Base-by-base conservation (phyloP, 2,113 vertebrate species). In the Xiphophorus maculatus region DNA sequence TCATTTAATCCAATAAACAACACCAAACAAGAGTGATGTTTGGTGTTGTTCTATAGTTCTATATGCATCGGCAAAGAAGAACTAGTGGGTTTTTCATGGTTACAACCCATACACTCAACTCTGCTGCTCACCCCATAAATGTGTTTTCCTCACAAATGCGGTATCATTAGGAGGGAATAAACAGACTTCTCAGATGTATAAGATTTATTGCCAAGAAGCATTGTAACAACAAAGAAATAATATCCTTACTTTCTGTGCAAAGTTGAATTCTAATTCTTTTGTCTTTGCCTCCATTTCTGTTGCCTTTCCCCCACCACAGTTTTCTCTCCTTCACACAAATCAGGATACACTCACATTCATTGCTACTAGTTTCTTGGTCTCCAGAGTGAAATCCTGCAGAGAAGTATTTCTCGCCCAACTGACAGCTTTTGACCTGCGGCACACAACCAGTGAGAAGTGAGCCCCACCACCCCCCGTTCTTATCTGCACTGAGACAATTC, bases 341-440 rank as follows among this genome's bases (percentile, higher is more conserved):
- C 60, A 32, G 30, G 65, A 76, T 65, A 58, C 74, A 76, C 19
- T 63, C 44, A 44, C 64, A 35, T 54, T 37, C 13, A 64, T 6
- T 22, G 32, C 63, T 58, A 37, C 61, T 15, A 70, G 66, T 79
- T 72, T 76, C 51, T 66, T 67, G 17, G 69, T 82, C 84, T 84
- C 74, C 37, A 63, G 77, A 77, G 69, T 73, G 70, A 51, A 74
- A 77, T 84, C 77, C 77, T 76, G 71, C 73, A 76, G 84, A 75
- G 81, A 63, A 76, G 70, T 81, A 84, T 84, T 82, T 86, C 76
- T 89, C 85, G 78, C 87, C 74, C 80, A 86, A 74, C 77, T 89
- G 85, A 90, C 89, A 90, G 85, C 79, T 82, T 77, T 75, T 84
- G 83, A 87, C 85, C 79, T 76, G 79, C 81, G 77, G 87, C 83